These are phyloP conservation scores for Antitype chi DNA, from an alignment of 2,888 invertebrate species.

Conservation along the genomic window DNA sequence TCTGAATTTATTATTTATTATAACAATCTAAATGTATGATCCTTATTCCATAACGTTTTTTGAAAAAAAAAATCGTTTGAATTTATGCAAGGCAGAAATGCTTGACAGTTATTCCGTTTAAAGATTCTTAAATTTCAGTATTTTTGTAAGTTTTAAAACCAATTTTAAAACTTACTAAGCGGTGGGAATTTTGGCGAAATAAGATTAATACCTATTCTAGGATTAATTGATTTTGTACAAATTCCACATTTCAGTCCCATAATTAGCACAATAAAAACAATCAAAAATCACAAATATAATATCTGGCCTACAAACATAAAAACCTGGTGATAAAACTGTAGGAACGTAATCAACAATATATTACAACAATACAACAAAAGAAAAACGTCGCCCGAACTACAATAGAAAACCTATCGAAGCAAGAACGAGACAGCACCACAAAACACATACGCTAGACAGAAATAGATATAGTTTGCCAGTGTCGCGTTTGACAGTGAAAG, in stretches of 20 bases:
- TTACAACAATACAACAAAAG: slow-evolving; percentile 34
- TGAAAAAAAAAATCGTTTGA: not conserved
- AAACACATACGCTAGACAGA: slow-evolving; percentile 45
- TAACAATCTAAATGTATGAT: not conserved
- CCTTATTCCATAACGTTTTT: not conserved
- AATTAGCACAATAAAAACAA: not conserved
- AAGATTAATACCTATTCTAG: not conserved
- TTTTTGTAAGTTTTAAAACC: not conserved
- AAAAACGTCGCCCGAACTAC: slow-evolving; percentile 30
- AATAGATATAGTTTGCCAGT: slow-evolving; percentile 46
- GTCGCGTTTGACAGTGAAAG: slow-evolving; percentile 73
- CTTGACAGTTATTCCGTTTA: too few species aligned
- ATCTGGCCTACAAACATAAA: slow-evolving; percentile 41
- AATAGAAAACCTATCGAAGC: slow-evolving; percentile 38
- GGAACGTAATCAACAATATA: slow-evolving; percentile 39
- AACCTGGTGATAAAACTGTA: slow-evolving; percentile 23
- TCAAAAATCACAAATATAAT: not conserved
- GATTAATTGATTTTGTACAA: not conserved
- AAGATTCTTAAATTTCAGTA: too few species aligned
- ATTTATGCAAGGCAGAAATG: not conserved
- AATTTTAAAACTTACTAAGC: not conserved
- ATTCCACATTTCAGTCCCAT: not conserved
- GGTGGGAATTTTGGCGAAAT: not conserved
- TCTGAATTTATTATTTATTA: not conserved
- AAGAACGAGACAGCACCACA: slow-evolving; percentile 31